A percentile compares a stretch with the other conserved stretches of the same genome.
These are phyloP conservation scores for Mormyrus iriodes DNA, from an alignment of 2,113 vertebrate species.

Conservation along the genomic window DNA sequence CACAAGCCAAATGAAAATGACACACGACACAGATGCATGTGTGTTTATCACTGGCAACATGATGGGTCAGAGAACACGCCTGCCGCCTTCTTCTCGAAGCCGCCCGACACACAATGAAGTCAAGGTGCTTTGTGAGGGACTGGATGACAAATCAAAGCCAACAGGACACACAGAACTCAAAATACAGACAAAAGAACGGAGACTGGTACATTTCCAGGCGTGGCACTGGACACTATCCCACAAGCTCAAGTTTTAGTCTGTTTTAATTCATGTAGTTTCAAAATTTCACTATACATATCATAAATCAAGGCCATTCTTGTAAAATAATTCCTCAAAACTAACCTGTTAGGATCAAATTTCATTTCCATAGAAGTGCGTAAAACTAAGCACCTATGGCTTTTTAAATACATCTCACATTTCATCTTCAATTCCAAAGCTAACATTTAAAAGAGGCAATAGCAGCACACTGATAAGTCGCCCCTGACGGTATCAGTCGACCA, in stretches of 20 bases:
- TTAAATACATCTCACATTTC: slow-evolving; percentile 30
- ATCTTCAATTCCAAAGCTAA: slow-evolving; percentile 37
- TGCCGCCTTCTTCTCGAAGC: background rate
- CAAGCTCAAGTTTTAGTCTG: background rate
- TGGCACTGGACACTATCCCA: background rate
- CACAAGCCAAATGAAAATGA: background rate
- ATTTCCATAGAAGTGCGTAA: slow-evolving; percentile 58
- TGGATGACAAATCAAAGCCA: background rate
- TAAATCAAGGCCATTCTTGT: background rate
- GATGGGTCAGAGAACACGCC: background rate
- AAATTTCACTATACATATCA: background rate
- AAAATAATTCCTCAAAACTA: slow-evolving; percentile 23
- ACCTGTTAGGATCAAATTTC: slow-evolving; percentile 43
- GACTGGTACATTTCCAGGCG: background rate
- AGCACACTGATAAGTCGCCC: slow-evolving; percentile 40
- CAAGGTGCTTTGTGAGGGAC: background rate
- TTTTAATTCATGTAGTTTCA: background rate
- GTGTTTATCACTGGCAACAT: background rate
- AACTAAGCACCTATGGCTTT: slow-evolving; percentile 40
- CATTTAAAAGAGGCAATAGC: slow-evolving; percentile 45
- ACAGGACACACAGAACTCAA: background rate
- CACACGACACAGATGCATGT: background rate
- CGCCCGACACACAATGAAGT: slow-evolving; percentile 22
- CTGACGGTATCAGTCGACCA: slow-evolving; percentile 45
- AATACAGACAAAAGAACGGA: background rate